Evolutionary conservation across 30 jellyfish, hydroid and myxozoan species (phyloP), one percentile per base, ranked within the genome.

Genomic region (Aurelia sp.): DNA sequence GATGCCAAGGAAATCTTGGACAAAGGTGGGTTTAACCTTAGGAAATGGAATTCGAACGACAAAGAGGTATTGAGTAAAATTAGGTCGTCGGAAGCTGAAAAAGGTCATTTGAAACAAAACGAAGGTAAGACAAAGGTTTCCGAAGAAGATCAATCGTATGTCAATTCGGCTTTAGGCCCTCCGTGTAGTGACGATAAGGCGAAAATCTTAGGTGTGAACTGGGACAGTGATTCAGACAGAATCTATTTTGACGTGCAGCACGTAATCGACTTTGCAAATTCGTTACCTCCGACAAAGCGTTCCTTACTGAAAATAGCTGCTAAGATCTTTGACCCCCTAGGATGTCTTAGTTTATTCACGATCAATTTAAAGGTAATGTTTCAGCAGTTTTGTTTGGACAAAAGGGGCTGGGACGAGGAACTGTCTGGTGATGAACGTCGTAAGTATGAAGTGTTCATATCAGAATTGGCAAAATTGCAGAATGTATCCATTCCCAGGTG

Each of bases 361-460:
- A 74, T 81, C 71, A 80, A 80, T 47, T 22, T 90, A 21, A 82
- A 75, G 64, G 61, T 58, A 16, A 57, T 90, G 59, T 82, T 90
- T 58, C 92, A 91, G 78, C 77, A 66, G 41, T 64, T 84, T 27
- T 91, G 97, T 67, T 58, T 57, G 57, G 96, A 74, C 12, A 91
- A 91, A 50, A 58, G 65, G 44, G 76, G 82, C 61, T 91, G 94
- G 97, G 97, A 90, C 80, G 92, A 76, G 27, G 59, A 38, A 16
- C 48, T 84, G 35, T 20, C 70, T 30, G 92, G 73, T 53, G 70
- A 63, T 48, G 47, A 67, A 40, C 71, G n/a, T 7, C 5, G 40
- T 63, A 41, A 68, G 70, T 81, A 47, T 77, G 80, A 64, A 16
- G 17, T 61, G 60, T 50, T 81, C 48, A 30, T 90, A 40, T 19